phyloP scores from a whole-genome alignment of 37 sponge, comb jelly and placozoan genomes.

The Lycopodina hypogea region DNA sequence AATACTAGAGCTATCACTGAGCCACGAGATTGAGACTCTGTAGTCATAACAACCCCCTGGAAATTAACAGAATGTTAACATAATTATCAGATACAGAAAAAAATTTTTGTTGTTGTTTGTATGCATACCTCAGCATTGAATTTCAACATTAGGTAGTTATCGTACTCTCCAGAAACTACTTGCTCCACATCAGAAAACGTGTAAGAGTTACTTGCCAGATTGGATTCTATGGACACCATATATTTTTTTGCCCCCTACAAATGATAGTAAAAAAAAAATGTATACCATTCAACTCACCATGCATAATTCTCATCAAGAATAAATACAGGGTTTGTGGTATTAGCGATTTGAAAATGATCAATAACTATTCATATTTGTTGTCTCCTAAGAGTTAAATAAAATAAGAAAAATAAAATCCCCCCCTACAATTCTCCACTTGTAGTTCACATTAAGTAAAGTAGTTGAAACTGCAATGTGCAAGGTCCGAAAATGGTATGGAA shows the following conservation, averaged over 20 bases:
- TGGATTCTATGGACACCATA: conserved; percentile 29
- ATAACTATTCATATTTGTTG: too few species aligned
- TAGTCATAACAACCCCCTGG: neutral
- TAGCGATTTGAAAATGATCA: too few species aligned
- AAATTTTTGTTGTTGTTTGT: neutral
- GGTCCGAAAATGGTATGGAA: too few species aligned
- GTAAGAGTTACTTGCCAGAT: conserved; percentile 26
- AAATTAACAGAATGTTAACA: too few species aligned
- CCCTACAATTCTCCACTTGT: too few species aligned
- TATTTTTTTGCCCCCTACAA: conserved; percentile 3
- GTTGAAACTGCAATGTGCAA: too few species aligned
- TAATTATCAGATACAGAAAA: neutral
- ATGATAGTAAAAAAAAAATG: neutral
- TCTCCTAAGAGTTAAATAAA: too few species aligned
- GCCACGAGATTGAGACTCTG: conserved; percentile 15
- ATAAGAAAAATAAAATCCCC: too few species aligned
- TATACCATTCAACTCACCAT: neutral
- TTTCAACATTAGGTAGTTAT: conserved; percentile 28
- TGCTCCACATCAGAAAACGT: conserved; percentile 1
- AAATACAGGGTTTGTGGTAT: too few species aligned
- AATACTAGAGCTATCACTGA: conserved; percentile 34
- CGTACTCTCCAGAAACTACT: conserved; percentile 12
- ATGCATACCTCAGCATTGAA: conserved; percentile 40
- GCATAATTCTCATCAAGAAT: too few species aligned
- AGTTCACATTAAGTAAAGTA: too few species aligned